Evolutionary conservation across 2,888 invertebrate genomes (phyloP), one percentile per base, ranked within the genome.

Genomic region (Coenonympha glycerion): DNA sequence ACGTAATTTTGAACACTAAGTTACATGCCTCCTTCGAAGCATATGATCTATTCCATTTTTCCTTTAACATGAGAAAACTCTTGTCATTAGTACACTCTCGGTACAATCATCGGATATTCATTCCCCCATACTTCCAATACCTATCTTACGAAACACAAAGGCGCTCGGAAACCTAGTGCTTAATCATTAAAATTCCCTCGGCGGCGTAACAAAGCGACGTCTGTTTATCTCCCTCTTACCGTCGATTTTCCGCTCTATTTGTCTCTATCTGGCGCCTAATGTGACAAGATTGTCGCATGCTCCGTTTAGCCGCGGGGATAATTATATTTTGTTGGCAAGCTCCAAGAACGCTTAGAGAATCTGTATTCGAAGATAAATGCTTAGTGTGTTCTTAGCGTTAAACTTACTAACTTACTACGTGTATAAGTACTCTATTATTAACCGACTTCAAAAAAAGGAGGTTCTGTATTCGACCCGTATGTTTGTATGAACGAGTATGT

Each of bases 171-270:
- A 52, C 47, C 33, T 50, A 47, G 48, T 45, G 68, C 75, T 79
- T 71, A 79, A 85, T 84, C 83, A 84, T 84, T 84, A 82, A 83
- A 83, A 82, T 80, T 78, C 73, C 70, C 68, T 60, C 64, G 65
- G 60, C 62, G 67, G 57, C 60, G 73, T 65, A 65, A 76, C 75
- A 72, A 75, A 76, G 76, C 74, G 71, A 76, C 73, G 62, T 60
- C 68, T 71, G 71, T 78, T 77, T 77, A 76, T 84, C 84, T 70
- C 80, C 65, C 72, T 85, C 81, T 64, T 67, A 68, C 79, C 69
- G 69, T 71, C 67, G 78, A 80, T 83, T 84, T 84, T 83, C 83
- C 79, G 79, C 76, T 82, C 80, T 84, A 84, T 85, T 84, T 84
- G 82, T 85, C 84, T 80, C 77, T 82, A 77, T 85, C 83, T 81